Base-by-base conservation (phyloP, 2,797 vertebrate species). In the Eidolon dupreanum region DNA sequence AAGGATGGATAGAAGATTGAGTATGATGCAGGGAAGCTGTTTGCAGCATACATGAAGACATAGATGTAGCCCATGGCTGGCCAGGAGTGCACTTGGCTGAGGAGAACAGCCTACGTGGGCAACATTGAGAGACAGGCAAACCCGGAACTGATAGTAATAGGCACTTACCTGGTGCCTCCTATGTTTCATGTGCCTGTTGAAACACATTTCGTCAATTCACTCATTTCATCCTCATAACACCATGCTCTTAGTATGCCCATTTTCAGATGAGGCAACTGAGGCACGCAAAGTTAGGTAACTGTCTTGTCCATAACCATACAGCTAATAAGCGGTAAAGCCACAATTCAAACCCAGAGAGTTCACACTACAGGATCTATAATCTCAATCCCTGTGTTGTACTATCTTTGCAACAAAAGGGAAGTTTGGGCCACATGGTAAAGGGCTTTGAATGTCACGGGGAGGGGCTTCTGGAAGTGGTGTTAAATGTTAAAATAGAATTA, bases 261-360 rank as follows among this genome's bases (percentile, higher is more conserved):
- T 93, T 78, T 81, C 41, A 83, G 63, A 83, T 70, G 43, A 79
- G 28, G 36, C 87, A 89, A 94, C 51, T n/a, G 74, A 89, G 73
- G 46, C 46, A 65, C 20, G 43, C 26, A 88, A 13, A 57, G 28
- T 71, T 49, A 77, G 93, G 20, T 38, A 38, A 55, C 31, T 22
- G 19, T 71, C 61, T 55, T 78, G 81, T 57, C 49, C n/a, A 19
- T 49, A 70, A 24, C 33, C 70, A 36, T 24, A 61, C 43, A 79
- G 70, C 55, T 61, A 61, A 20, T 20, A 68, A 71, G 43, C 49
- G 24, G 22, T 15, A 86, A 49, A 74, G 26, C 6, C 66, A 71
- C 8, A 19, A 61, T 78, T 92, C 81, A 73, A 87, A 92, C 43
- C 71, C 28, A 70, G 43, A 71, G 12, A 51, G 16, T 73, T 20